phyloP scores from a whole-genome alignment of 2,888 invertebrate genomes.

The Clunio marinus region DNA sequence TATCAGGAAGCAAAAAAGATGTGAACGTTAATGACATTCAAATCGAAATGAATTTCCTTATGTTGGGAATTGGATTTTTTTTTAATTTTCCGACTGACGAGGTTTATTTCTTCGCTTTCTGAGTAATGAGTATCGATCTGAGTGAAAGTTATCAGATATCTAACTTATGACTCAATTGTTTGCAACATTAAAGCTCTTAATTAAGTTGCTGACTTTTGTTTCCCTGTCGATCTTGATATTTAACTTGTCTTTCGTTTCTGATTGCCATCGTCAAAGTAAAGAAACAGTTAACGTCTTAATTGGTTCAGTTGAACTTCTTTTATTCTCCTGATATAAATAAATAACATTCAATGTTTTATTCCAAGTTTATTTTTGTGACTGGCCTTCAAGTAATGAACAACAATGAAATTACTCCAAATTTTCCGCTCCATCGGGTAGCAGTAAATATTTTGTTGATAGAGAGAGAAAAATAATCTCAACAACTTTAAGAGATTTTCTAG shows the following conservation, averaged over 20 bases:
- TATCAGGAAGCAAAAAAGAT: no score
- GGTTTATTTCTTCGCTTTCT: background rate
- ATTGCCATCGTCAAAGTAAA: background rate
- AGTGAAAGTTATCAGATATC: background rate
- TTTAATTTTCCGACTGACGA: background rate
- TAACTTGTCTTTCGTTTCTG: background rate
- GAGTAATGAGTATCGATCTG: background rate
- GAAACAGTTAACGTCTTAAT: background rate
- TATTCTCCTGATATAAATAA: no score
- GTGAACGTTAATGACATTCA: no score
- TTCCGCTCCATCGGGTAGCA: background rate
- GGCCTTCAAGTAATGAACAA: background rate
- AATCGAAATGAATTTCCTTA: background rate
- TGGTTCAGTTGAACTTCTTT: no score
- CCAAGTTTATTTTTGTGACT: background rate
- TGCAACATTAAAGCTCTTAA: background rate
- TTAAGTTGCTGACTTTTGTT: background rate
- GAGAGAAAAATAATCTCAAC: no score
- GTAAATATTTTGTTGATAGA: no score
- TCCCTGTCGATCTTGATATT: background rate
- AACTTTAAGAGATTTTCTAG: no score
- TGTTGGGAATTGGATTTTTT: background rate
- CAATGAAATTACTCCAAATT: background rate
- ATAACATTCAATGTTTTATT: background rate
- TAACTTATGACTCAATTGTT: background rate